Percentiles rank a stretch among this genome's conserved stretches.
These are phyloP conservation scores for Epistrophe eligans DNA, from an alignment of 2,888 invertebrate species.

Conservation along the genomic window DNA sequence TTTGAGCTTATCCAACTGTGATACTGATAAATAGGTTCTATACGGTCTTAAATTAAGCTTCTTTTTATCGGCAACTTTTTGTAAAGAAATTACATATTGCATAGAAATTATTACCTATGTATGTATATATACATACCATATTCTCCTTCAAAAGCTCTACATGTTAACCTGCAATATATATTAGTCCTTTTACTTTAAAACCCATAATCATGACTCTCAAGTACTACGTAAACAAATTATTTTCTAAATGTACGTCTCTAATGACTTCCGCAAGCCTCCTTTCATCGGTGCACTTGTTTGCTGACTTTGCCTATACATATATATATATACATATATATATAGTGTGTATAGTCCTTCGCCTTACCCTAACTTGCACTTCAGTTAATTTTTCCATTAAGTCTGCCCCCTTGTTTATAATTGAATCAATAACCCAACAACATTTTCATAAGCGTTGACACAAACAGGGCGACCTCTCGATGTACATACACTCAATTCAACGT, in stretches of 20 bases:
- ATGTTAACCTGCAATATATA: conserved; percentile 23
- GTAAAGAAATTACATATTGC: conserved; percentile 12
- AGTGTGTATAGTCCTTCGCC: conserved; percentile 37
- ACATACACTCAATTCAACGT: conserved; percentile 64
- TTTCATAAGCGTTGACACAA: conserved; percentile 26
- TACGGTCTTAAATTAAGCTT: too few species aligned
- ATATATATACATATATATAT: background rate
- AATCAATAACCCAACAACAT: conserved; percentile 66
- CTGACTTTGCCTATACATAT: conserved; percentile 17
- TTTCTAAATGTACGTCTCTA: conserved; percentile 71
- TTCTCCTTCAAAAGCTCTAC: conserved; percentile 12
- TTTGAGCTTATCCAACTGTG: conserved; percentile 1
- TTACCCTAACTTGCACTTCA: conserved; percentile 67
- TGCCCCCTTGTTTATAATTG: conserved; percentile 72
- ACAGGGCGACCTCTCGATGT: conserved; percentile 56
- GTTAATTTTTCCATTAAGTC: conserved; percentile 75
- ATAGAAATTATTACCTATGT: background rate
- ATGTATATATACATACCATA: background rate
- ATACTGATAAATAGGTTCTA: background rate
- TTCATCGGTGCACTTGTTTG: conserved; percentile 37
- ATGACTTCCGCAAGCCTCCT: conserved; percentile 68
- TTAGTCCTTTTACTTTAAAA: conserved; percentile 42
- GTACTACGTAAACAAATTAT: conserved; percentile 74
- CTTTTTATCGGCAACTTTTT: background rate
- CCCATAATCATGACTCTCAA: conserved; percentile 49